A percentile compares a stretch with the other conserved stretches of the same genome.
Evolutionary conservation across 2,113 vertebrate species (phyloP).

Genomic region (Amazona guildingii): DNA sequence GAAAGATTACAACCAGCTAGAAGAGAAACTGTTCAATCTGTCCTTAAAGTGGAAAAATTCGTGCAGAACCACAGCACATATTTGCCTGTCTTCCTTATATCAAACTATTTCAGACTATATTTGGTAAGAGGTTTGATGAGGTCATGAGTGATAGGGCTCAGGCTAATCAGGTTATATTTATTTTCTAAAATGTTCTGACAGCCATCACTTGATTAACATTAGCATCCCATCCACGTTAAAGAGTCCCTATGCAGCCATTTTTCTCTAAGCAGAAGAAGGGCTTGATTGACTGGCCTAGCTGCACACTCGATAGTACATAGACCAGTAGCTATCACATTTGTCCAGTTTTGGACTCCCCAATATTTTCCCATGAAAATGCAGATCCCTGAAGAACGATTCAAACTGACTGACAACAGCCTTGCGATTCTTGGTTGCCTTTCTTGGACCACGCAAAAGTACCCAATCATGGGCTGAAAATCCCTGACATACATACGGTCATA

Average conservation of each 20-base stretch:
- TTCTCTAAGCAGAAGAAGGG: neutral
- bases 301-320: neutral
- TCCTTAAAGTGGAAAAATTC: neutral
- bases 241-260: neutral
- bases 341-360: neutral
- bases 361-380: neutral
- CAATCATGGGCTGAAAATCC: neutral
- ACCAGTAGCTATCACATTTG: neutral
- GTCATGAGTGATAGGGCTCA: neutral
- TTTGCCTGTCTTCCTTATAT: neutral
- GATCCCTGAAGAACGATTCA: neutral
- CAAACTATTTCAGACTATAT: neutral
- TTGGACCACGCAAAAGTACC: neutral
- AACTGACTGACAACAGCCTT: neutral
- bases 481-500: neutral
- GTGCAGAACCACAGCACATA: neutral
- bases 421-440: neutral
- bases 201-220: neutral
- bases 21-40: neutral
- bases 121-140: neutral
- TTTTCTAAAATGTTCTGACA: neutral
- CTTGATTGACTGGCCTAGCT: neutral
- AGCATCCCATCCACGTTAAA: neutral
- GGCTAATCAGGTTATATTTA: neutral
- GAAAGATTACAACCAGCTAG: neutral